Base-by-base conservation (phyloP, 2,113 vertebrate genomes). In the Antechinus stuartii region DNA sequence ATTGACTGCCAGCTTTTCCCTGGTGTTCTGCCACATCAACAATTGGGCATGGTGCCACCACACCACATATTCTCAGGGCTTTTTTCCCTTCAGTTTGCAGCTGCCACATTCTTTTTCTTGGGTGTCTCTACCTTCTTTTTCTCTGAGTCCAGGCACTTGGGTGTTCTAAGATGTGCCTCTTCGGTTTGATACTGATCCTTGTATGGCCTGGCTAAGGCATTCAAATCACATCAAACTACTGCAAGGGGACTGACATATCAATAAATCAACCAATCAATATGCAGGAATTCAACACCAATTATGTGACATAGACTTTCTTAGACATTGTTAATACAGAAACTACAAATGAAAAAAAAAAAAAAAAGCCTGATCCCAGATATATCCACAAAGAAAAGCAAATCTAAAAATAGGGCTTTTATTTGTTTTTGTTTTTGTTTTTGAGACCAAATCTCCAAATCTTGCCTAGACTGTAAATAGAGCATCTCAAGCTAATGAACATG, bases 41-140 rank as follows among this genome's bases (percentile, higher is more conserved):
- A 84, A 42, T 3, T 27, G 3, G 50, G 27, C 91, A 49, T 42
- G 2, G 50, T 0, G 42, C 61, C 84, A 8, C 0, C 0, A 5
- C 11, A 35, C 54, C 92, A 50, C 61, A 25, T 25, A 27, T 25
- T 35, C 56, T 46, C 91, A 50, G 35, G 42, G 46, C 84, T 7
- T 25, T 50, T 53, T 10, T 7, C 6, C 42, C 89, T 35, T 8
- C 25, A 10, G 1, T 46, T 46, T 10, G 10, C 23, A 8, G 8
- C 54, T 16, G 47, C 0, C 6, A 7, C 6, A 0, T 84, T 84
- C 54, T 68, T 91, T 16, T 3, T 25, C 7, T 14, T 2, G 26
- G 42, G 56, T 52, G 8, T 7, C 2, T 25, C 23, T 84, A 16
- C 6, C 26, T 92, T 57, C 54, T 76, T 19, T 68, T 90, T 26